Conservation (phyloP, 2,113 vertebrate species). For the Pungitius pungitius region DNA sequence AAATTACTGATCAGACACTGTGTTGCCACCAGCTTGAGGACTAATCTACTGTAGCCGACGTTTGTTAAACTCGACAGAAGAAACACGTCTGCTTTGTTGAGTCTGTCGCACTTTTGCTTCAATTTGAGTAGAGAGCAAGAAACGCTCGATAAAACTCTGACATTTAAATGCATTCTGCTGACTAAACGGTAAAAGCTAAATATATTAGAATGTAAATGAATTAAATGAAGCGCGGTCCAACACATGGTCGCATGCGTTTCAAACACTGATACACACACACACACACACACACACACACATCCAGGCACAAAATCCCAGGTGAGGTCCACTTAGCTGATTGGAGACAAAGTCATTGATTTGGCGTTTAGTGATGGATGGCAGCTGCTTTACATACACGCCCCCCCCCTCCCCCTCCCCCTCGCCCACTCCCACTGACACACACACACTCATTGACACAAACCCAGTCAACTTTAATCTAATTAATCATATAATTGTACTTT, state of each 20-base stretch:
- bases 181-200: constrained; percentile 38
- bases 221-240: constrained; percentile 32
- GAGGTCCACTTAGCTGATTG: constrained; percentile 70
- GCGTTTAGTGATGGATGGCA: constrained; percentile 55
- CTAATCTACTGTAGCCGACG: not conserved
- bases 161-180: constrained; percentile 47
- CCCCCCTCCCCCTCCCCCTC: not conserved
- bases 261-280: constrained; percentile 18
- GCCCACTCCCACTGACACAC: not conserved
- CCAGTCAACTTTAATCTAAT: constrained; percentile 51
- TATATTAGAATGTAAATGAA: constrained; percentile 43
- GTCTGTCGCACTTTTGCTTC: constrained; percentile 15
- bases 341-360: constrained; percentile 65
- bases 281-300: constrained; percentile 21
- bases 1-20: constrained; percentile 35
- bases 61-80: constrained; percentile 9
- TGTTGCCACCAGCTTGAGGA: not conserved
- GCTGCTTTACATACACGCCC: constrained; percentile 24
- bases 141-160: constrained; percentile 27
- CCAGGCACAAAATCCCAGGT: constrained; percentile 16
- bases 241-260: constrained; percentile 3
- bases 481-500: not conserved
- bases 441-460: constrained; percentile 31
- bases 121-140: constrained; percentile 18
- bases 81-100: constrained; percentile 6